Conservation (phyloP, 1,140 invertebrate genomes). For the Heliconius nattereri region DNA sequence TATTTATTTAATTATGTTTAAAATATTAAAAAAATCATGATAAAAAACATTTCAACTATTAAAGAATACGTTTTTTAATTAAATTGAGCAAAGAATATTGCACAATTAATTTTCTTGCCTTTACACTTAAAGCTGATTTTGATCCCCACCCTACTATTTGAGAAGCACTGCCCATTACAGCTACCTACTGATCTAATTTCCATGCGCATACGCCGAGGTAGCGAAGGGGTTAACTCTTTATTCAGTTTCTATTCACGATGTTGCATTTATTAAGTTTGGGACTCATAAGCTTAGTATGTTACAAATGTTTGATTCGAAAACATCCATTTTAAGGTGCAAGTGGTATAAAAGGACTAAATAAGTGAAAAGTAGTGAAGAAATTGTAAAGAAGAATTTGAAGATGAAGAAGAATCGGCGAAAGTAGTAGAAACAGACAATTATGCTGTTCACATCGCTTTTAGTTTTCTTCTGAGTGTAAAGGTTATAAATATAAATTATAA, state of each 20-base stretch:
- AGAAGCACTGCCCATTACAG: slow-evolving; percentile 44
- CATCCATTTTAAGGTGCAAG: slow-evolving; percentile 31
- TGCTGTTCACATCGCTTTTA: no score
- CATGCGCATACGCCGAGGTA: slow-evolving; percentile 72
- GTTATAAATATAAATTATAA: no score
- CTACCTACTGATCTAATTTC: slow-evolving; percentile 81
- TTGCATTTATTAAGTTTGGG: slow-evolving; percentile 74
- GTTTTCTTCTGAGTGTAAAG: no score
- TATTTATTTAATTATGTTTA: no score
- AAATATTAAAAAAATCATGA: no score
- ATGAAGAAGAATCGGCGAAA: not conserved
- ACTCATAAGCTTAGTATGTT: slow-evolving; percentile 65
- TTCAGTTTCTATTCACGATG: slow-evolving; percentile 65
- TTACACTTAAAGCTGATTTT: not conserved
- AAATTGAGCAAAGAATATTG: no score
- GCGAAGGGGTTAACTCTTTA: slow-evolving; percentile 75
- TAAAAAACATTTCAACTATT: no score
- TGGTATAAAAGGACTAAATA: slow-evolving; percentile 6
- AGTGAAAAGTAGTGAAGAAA: not conserved
- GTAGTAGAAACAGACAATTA: not conserved
- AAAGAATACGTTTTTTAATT: no score
- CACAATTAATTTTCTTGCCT: no score
- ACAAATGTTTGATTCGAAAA: slow-evolving; percentile 65
- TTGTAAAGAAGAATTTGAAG: not conserved
- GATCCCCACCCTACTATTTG: slow-evolving; percentile 47